phyloP scores from a whole-genome alignment of 2,113 vertebrate genomes.

The Montifringilla adamsi region DNA sequence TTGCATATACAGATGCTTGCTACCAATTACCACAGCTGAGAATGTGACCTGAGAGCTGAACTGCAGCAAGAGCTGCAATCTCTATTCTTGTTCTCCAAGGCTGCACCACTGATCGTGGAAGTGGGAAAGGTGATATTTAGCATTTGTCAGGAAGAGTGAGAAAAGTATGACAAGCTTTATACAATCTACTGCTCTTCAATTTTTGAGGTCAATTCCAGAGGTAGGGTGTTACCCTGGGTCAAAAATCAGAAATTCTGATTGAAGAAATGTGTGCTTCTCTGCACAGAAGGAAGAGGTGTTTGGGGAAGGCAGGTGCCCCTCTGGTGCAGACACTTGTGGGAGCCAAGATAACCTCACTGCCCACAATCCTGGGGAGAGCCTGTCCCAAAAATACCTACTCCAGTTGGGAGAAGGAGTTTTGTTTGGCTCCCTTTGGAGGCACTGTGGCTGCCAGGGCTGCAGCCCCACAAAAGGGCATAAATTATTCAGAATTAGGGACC shows the following conservation, averaged over 20 bases:
- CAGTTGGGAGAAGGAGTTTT: neutral
- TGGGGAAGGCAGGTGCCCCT: neutral
- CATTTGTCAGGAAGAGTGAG: neutral
- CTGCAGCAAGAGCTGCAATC: neutral
- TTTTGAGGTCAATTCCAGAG: neutral
- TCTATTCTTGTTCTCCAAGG: neutral
- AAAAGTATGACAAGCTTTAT: neutral
- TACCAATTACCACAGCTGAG: neutral
- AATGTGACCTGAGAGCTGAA: neutral
- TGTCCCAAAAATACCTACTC: neutral
- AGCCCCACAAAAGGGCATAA: neutral
- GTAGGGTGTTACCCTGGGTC: neutral
- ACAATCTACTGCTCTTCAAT: neutral
- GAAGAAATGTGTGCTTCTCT: neutral
- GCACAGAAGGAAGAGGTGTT: neutral
- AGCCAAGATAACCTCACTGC: neutral
- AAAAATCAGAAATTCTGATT: neutral
- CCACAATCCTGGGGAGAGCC: neutral
- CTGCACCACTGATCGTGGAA: neutral
- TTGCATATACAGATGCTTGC: neutral
- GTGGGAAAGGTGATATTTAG: neutral
- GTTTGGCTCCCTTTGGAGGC: neutral
- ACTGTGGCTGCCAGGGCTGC: neutral
- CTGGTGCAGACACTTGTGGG: accelerated
- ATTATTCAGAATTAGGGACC: neutral